These are phyloP conservation scores for Lasioglossum lativentre DNA, from an alignment of 2,888 invertebrate species.

Conservation along the genomic window DNA sequence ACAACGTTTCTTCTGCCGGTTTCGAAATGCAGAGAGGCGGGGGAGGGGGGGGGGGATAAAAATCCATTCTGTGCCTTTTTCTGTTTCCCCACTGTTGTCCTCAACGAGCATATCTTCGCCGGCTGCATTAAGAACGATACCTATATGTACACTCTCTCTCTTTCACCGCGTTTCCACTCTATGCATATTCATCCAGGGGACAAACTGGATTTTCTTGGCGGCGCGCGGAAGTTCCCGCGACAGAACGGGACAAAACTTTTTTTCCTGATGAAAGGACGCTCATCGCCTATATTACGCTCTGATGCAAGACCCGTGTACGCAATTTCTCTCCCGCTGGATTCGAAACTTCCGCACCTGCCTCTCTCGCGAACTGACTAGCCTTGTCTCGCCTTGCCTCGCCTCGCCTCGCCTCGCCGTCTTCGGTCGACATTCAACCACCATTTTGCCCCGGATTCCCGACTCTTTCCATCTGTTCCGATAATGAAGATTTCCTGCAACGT, in stretches of 20 bases:
- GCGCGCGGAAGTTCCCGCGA: slow-evolving; percentile 35
- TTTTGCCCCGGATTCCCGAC: slow-evolving; percentile 29
- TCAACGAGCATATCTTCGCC: slow-evolving; percentile 10
- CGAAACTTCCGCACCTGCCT: slow-evolving; percentile 60
- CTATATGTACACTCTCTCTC: neutral
- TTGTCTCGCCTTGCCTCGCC: neutral
- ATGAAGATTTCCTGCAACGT: slow-evolving; percentile 36
- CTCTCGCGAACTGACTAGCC: slow-evolving; percentile 19
- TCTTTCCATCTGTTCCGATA: slow-evolving; percentile 31
- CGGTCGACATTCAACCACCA: neutral
- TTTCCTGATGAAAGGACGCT: slow-evolving; percentile 55
- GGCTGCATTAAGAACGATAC: slow-evolving; percentile 40
- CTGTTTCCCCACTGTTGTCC: neutral
- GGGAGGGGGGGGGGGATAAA: neutral
- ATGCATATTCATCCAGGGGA: slow-evolving; percentile 52
- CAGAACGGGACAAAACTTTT: slow-evolving; percentile 62
- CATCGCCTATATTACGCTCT: slow-evolving; percentile 66
- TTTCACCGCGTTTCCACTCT: slow-evolving; percentile 21
- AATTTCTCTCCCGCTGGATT: slow-evolving; percentile 61
- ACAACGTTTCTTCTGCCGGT: neutral
- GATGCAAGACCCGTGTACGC: slow-evolving; percentile 70
- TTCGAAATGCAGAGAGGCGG: neutral
- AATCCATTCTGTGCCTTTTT: neutral
- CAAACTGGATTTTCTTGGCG: slow-evolving; percentile 57
- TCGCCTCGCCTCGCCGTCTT: neutral